Conservation (phyloP, 1,140 invertebrate genomes). For the Cheumatopsyche charites region DNA sequence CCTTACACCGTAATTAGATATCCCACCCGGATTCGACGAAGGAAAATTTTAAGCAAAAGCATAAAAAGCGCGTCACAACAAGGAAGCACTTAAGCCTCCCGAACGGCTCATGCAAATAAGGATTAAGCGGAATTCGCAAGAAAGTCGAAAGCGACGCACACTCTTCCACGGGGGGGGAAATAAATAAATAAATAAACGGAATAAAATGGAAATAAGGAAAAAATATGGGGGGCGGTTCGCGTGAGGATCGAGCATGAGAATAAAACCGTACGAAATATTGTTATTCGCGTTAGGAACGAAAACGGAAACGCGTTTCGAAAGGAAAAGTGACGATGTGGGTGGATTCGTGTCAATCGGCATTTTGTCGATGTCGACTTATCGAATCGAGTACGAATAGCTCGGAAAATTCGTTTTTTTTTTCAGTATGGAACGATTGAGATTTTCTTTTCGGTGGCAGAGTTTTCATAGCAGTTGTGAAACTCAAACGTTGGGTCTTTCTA, state of each 20-base stretch:
- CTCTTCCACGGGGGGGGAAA: too few species aligned
- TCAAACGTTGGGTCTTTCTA: too few species aligned
- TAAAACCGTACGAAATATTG: conserved; percentile 8
- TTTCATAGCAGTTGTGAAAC: too few species aligned
- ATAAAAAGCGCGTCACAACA: conserved; percentile 1
- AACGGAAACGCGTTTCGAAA: neutral
- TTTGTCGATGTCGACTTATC: conserved; percentile 5
- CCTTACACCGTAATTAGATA: neutral
- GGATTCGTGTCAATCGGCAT: conserved; percentile 7
- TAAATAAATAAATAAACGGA: neutral
- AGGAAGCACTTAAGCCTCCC: conserved; percentile 28
- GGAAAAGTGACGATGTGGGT: neutral
- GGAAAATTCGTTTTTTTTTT: too few species aligned
- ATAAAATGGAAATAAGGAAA: neutral
- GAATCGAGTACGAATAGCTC: neutral
- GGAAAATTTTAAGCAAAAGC: neutral
- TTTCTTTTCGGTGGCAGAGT: too few species aligned
- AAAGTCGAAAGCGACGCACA: neutral
- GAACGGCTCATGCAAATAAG: conserved; percentile 26
- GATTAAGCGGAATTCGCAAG: conserved; percentile 22
- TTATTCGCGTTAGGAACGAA: neutral
- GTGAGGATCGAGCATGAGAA: neutral
- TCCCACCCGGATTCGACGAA: neutral
- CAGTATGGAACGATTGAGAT: too few species aligned
- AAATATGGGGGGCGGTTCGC: too few species aligned